Conservation (phyloP, 2,888 invertebrate species). For the Caprella mutica region DNA sequence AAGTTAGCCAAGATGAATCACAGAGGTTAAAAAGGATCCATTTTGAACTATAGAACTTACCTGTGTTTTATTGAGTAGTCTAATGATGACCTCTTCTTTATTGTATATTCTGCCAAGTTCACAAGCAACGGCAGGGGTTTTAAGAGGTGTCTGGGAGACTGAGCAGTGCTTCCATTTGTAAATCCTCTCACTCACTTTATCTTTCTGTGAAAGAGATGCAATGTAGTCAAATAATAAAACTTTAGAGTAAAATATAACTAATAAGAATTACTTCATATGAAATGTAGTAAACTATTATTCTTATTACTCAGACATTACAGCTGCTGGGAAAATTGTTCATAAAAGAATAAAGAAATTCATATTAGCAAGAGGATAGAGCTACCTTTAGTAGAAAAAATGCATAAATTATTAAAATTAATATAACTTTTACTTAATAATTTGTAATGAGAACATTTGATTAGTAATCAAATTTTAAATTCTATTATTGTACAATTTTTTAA, state of each 20-base stretch:
- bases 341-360: background rate
- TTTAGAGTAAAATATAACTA: background rate
- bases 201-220: conserved; percentile 58
- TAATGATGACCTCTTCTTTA: conserved; percentile 83
- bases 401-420: background rate
- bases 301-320: background rate
- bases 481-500: no score
- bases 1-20: no score
- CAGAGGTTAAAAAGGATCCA: background rate
- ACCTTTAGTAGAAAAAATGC: background rate
- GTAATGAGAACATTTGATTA: no score
- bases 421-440: no score
- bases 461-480: no score
- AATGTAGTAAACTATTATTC: conserved; percentile 3
- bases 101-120: conserved; percentile 82
- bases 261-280: background rate
- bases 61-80: conserved; percentile 66
- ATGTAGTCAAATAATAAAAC: background rate
- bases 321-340: background rate
- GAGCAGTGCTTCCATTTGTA: conserved; percentile 93
- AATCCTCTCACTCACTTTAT: conserved; percentile 81
- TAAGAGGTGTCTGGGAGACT: conserved; percentile 74
- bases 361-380: background rate
- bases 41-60: background rate
- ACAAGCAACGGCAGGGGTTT: conserved; percentile 81